These are phyloP conservation scores for Tetrax tetrax DNA, from an alignment of 2,113 vertebrate species.

Conservation along the genomic window DNA sequence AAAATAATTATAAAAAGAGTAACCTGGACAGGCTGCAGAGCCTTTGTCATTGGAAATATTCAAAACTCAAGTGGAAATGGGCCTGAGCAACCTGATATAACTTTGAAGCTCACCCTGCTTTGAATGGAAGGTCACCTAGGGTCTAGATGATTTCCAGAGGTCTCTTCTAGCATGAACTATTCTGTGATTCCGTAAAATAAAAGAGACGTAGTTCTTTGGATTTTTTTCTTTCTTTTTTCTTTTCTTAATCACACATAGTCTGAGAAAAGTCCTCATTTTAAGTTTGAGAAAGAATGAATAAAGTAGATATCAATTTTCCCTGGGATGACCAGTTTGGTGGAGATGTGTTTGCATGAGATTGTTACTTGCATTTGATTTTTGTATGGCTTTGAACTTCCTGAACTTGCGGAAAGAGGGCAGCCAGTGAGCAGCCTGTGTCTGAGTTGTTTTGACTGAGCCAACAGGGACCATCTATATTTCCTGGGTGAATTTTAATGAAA, in stretches of 20 bases:
- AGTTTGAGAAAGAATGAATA: not conserved
- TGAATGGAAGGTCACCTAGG: not conserved
- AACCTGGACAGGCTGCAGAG: not conserved
- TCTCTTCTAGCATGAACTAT: not conserved
- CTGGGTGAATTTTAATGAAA: slow-evolving; percentile 28
- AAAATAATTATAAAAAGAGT: not conserved
- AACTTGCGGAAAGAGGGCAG: not conserved
- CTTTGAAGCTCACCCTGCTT: not conserved
- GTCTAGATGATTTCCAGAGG: not conserved
- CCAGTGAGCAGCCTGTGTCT: not conserved
- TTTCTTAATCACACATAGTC: not conserved
- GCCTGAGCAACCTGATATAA: not conserved
- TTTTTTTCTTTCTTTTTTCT: not conserved
- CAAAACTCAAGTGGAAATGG: not conserved
- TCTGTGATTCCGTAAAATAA: not conserved
- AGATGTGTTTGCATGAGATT: not conserved
- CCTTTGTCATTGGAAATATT: not conserved
- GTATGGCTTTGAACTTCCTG: not conserved
- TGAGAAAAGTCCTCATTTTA: not conserved
- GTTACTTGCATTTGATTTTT: not conserved
- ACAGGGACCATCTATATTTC: not conserved
- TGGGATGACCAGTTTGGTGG: not conserved
- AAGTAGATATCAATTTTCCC: not conserved
- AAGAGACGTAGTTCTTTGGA: not conserved
- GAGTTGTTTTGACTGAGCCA: not conserved